Evolutionary conservation across 2,113 vertebrate genomes (phyloP), one percentile per base, ranked within the genome.

Genomic region (Mormoops blainvillei): DNA sequence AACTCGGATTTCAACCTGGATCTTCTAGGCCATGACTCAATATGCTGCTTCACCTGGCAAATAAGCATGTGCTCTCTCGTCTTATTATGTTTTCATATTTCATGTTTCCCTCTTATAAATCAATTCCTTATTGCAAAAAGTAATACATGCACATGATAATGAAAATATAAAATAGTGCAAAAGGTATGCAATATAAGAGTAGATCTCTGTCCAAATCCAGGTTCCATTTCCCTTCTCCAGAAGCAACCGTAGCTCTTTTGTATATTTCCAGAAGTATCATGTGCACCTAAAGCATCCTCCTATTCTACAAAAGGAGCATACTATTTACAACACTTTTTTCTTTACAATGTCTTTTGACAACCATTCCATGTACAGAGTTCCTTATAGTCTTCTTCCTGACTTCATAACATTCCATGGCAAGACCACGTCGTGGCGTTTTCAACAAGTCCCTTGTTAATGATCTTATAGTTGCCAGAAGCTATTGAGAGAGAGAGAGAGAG

Each of bases 221-320:
- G 73, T 18, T 85, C 18, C 5, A 68, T 48, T 36, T 22, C 67
- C 26, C 28, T 71, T 91, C 48, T 77, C 31, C 15, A 33, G 52
- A 82, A 80, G 22, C 38, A 91, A 86, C 26, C 45, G n/a, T 1
- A 38, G 6, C 78, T 71, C 61, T 89, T 91, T 45, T 45, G 3
- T 73, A 43, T 67, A 36, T 77, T 95, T 95, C 76, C 43, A 73
- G 50, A 97, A 95, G 94, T 89, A 5, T 4, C 14, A 58, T 48
- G 31, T 81, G 31, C 22, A 43, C 11, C 28, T 26, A 63, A 11
- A 76, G 31, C 45, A 92, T 12, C 28, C 24, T 41, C 87, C 83
- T 87, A 20, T 63, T 74, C 24, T 28, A 74, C 68, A 94, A 92
- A 83, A 1, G 19, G 24, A 50, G 8, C n/a, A 15, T 78, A n/a